Base-by-base conservation (phyloP, 2,888 invertebrate genomes). In the Microdon myrmicae region DNA sequence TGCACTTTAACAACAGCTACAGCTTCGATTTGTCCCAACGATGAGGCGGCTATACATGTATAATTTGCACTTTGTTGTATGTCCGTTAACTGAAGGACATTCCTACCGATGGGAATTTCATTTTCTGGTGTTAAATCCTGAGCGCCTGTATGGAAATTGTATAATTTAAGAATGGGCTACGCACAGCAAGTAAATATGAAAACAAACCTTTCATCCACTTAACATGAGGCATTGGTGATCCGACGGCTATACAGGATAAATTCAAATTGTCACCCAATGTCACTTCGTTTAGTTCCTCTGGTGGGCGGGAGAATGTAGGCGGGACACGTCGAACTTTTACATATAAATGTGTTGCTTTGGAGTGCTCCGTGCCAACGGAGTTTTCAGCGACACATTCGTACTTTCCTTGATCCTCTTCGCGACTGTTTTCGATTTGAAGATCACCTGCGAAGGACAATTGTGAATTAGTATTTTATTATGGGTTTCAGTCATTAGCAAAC, bases 361-460 rank as follows among this genome's bases (percentile, higher is more conserved):
- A 95, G 79, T 94, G 94, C 77, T 94, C 94, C 0, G 95, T 94
- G 48, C 96, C 97, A 54, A 92, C 88, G 3, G 89, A 84, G 79
- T 96, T 97, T 76, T 94, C 94, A 0, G 96, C 96, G 31, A 96
- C 92, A 79, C 97, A 97, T 81, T 96, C 96, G 79, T 95, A 97
- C 80, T 94, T 94, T 43, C 95, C 96, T 76, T 94, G 92, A 81
- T 97, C 96, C 70, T 89, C 89, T 74, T 92, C 92, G 72, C 92
- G 90, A 71, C 94, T 93, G 78, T 89, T 89, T 71, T 88, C 88
- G 72, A 97, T 96, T 83, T 94, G 93, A 69, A 97, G 82, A 35
- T 77, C 76, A 64, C 80, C 79, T 80, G 55, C 28, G 68, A 60
- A 53, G 37, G 43, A 55, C n/a, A n/a, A n/a, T 13, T 43, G 29